These are phyloP conservation scores for Bacillus rossius DNA, from an alignment of 1,140 invertebrate genomes.

Conservation along the genomic window DNA sequence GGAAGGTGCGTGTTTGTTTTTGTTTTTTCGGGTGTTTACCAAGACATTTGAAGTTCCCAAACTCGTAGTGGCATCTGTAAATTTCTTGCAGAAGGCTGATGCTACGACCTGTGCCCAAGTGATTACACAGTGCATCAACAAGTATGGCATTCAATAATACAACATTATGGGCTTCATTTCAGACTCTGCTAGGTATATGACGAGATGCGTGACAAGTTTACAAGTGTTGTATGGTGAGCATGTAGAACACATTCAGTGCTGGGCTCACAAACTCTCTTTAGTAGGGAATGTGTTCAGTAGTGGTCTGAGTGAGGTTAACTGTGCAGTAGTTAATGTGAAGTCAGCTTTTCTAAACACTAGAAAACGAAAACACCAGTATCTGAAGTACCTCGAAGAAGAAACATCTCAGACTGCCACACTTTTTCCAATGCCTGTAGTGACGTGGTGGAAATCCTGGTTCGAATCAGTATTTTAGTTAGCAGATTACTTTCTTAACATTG, in stretches of 20 bases:
- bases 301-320: background rate
- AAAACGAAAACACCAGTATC: constrained; percentile 10
- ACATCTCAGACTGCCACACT: background rate
- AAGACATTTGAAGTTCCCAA: background rate
- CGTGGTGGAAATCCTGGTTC: constrained; percentile 11
- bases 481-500: background rate
- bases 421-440: constrained; percentile 7
- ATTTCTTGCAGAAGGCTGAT: constrained; percentile 5
- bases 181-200: constrained; percentile 11
- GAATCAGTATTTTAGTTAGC: background rate
- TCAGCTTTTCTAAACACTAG: constrained; percentile 6
- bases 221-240: background rate
- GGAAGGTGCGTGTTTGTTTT: background rate
- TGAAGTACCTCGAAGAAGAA: constrained; percentile 3
- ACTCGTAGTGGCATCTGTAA: background rate
- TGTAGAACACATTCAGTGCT: constrained; percentile 6
- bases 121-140: background rate
- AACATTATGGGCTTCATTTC: background rate
- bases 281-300: background rate
- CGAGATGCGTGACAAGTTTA: background rate
- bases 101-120: constrained; percentile 1
- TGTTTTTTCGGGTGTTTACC: background rate
- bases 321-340: background rate
- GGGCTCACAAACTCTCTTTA: constrained; percentile 11
- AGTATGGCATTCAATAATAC: background rate